A percentile compares a stretch with the other conserved stretches of the same genome.
Conservation (phyloP, 2,113 vertebrate genomes). For the Melanostigma gelatinosum region DNA sequence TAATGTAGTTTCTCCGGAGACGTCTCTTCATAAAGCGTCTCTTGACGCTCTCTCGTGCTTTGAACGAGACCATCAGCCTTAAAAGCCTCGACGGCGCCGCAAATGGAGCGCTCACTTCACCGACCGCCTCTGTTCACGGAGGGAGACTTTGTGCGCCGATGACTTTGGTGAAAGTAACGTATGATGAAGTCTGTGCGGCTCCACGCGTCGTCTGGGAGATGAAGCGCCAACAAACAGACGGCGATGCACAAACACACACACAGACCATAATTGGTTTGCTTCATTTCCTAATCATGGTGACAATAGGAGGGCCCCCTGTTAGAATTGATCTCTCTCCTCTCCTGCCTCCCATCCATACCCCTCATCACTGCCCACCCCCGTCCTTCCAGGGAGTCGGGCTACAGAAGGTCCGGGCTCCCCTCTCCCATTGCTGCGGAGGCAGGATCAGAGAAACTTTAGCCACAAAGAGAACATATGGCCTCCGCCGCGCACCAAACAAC, state of each 20-base stretch:
- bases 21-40: constrained; percentile 18
- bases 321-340: constrained; percentile 51
- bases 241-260: constrained; percentile 26
- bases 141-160: constrained; percentile 23
- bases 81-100: constrained; percentile 19
- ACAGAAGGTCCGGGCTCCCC: constrained; percentile 42
- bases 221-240: constrained; percentile 33
- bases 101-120: constrained; percentile 33
- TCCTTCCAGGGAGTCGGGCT: constrained; percentile 34
- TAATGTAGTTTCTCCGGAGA: constrained; percentile 23
- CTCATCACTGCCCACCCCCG: neutral
- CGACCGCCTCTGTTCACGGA: neutral
- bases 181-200: neutral
- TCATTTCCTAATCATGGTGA: constrained; percentile 56
- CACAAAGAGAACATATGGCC: constrained; percentile 50
- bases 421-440: constrained; percentile 52
- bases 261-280: constrained; percentile 55
- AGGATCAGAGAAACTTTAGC: constrained; percentile 68
- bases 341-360: constrained; percentile 39
- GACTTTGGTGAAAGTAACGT: constrained; percentile 48
- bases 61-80: constrained; percentile 40
- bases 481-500: constrained; percentile 32
- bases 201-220: constrained; percentile 37
- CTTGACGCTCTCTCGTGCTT: constrained; percentile 30
- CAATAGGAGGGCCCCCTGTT: constrained; percentile 58